A percentile compares a stretch with the other conserved stretches of the same genome.
Evolutionary conservation across 2,113 vertebrate species (phyloP).

Genomic region (Sminthopsis crassicaudata): DNA sequence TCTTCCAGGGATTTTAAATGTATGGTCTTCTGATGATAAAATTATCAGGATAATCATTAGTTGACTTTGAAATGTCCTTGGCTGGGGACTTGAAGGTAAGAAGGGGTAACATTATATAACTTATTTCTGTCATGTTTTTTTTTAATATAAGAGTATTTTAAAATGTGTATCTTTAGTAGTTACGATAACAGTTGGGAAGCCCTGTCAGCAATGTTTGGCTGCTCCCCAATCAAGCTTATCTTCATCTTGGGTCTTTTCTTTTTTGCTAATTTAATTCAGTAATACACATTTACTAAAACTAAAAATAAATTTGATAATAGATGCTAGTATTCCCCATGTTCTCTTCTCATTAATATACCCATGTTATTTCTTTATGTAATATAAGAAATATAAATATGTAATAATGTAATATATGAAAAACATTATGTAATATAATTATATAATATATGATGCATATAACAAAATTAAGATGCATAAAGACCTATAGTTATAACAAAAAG

Average conservation of each 20-base stretch:
- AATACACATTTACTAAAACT: conserved; percentile 54
- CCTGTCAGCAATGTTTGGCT: conserved; percentile 45
- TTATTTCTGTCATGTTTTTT: conserved; percentile 49
- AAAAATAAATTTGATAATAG: neutral
- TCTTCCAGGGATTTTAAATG: neutral
- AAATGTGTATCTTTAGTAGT: conserved; percentile 34
- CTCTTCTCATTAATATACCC: conserved; percentile 42
- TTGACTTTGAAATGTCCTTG: conserved; percentile 30
- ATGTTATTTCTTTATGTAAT: no score
- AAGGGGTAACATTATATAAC: neutral
- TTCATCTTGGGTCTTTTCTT: conserved; percentile 35
- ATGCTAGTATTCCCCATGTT: neutral
- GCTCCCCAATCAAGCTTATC: conserved; percentile 10
- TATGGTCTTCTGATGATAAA: neutral
- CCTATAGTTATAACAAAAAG: conserved; percentile 65
- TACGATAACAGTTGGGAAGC: conserved; percentile 46
- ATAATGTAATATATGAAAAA: no score
- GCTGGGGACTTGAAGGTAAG: neutral
- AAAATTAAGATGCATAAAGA: conserved; percentile 64
- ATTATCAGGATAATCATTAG: neutral
- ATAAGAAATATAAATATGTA: no score
- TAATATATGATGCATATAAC: conserved; percentile 63
- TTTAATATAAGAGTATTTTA: conserved; percentile 52
- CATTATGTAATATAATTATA: conserved; percentile 61
- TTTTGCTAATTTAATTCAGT: conserved; percentile 44